Base-by-base conservation (phyloP, 2,888 invertebrate genomes). In the Coenonympha arcania region DNA sequence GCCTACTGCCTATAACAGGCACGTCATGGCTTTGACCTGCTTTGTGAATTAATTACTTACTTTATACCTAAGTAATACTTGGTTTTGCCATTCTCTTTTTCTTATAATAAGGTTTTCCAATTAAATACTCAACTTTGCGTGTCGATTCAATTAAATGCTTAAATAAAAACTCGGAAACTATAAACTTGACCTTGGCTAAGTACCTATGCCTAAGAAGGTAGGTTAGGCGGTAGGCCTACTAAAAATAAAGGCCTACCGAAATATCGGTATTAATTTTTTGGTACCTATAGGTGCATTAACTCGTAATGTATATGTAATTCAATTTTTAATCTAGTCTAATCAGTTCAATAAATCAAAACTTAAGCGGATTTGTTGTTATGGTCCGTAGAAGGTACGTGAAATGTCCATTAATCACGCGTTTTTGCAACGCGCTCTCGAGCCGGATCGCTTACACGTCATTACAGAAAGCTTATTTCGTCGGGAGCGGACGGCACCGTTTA, bases 401-500 rank as follows among this genome's bases (percentile, higher is more conserved):
- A 61, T 40, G 48, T 71, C 75, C 75, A 83, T 85, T 82, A 81
- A 83, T 84, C 81, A 84, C 65, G 52, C 52, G 57, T 74, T 78
- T 80, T 75, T 70, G 63, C 59, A 61, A 62, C 44, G 51, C 50
- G 52, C 71, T 73, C 73, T 73, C 65, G 63, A 69, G 58, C 60
- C 62, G 71, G 66, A 65, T 72, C 76, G 77, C 76, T 81, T 78
- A 82, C 83, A 82, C 76, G 74, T 73, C 73, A 79, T 84, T 84
- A 86, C 80, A 82, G 79, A 69, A 69, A 84, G 83, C 82, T 85
- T 84, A 84, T 79, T 76, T 76, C 80, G 81, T 83, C 70, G 65
- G 71, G 64, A 75, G 69, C 81, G 78, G 82, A 86, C 82, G 81
- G 79, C 79, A 84, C 83, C 84, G 85, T 85, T 85, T 85, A 86